Evolutionary conservation across 2,888 invertebrate genomes (phyloP).

Genomic region (Auanema sp.): DNA sequence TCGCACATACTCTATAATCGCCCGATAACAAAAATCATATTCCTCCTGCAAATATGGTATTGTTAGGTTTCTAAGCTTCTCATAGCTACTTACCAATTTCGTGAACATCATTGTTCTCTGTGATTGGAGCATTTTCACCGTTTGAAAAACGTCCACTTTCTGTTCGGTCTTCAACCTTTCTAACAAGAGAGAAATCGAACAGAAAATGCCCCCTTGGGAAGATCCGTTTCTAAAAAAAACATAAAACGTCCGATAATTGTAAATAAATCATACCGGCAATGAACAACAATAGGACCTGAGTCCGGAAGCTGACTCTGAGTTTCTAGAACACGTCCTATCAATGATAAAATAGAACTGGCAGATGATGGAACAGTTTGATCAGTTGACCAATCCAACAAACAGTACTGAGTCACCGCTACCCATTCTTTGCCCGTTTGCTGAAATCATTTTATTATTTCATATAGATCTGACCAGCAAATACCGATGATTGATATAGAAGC

Average conservation of each 20-base stretch:
- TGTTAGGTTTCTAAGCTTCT: not conserved
- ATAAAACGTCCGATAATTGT: not conserved
- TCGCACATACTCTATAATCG: slow-evolving; percentile 65
- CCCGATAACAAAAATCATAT: slow-evolving; percentile 67
- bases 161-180: slow-evolving; percentile 61
- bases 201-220: slow-evolving; percentile 53
- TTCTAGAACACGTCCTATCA: slow-evolving; percentile 73
- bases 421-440: slow-evolving; percentile 12
- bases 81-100: slow-evolving; percentile 22
- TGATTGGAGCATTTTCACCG: slow-evolving; percentile 35
- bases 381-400: slow-evolving; percentile 52
- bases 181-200: slow-evolving; percentile 56
- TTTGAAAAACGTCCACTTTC: slow-evolving; percentile 63
- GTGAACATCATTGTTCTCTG: slow-evolving; percentile 39
- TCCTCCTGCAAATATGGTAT: slow-evolving; percentile 65
- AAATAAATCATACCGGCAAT: slow-evolving; percentile 74
- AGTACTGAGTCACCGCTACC: slow-evolving; percentile 55
- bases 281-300: slow-evolving; percentile 82
- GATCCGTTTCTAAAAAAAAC: slow-evolving; percentile 55
- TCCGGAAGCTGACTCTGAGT: slow-evolving; percentile 65
- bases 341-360: slow-evolving; percentile 65
- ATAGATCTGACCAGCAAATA: slow-evolving; percentile 11
- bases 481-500: slow-evolving; percentile 49
- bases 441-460: not conserved
- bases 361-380: slow-evolving; percentile 41